Base-by-base conservation (phyloP, 2,797 vertebrate species). In the Fundulus diaphanus region DNA sequence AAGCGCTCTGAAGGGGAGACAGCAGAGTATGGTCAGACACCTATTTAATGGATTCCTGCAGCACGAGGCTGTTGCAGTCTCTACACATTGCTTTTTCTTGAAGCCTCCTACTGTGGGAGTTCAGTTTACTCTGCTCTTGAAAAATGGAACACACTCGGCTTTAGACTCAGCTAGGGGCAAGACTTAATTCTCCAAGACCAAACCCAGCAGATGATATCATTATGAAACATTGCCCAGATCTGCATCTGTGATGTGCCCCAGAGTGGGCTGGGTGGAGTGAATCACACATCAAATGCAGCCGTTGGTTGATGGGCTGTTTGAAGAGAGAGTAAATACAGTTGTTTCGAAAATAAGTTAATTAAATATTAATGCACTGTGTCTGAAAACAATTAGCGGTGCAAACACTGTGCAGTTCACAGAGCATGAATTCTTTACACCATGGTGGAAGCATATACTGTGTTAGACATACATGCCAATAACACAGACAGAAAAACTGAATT, bases 141-240 rank as follows among this genome's bases (percentile, higher is more conserved):
- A 85, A 88, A 89, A 86, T 81, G 66, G 87, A 88, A 74, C 79
- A 84, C 73, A 76, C 69, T 80, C 83, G 76, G 74, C 81, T 89
- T 88, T 73, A 82, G 82, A 87, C 74, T 79, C 81, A 80, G 77
- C 84, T 77, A 54, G 83, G 73, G 85, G 85, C 82, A 27, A 86
- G 80, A 86, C 73, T 76, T 74, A 81, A 85, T 77, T 73, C 80
- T 85, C 78, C 70, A 72, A 81, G 81, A 63, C 74, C 79, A 71
- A 76, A 89, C 79, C 68, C 61, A 75, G 77, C 54, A 57, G 81
- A 81, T 71, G 78, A 84, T 78, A 78, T 85, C 68, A 82, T 87
- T 79, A 91, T 81, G 78, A 75, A 82, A 51, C 76, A 15, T 52
- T 66, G 78, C 73, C 76, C 67, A 79, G 82, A 84, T 82, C 65